Percentiles rank a stretch among this genome's conserved stretches.
These are phyloP conservation scores for Halcyon senegalensis DNA, from an alignment of 2,113 vertebrate species.

Conservation along the genomic window DNA sequence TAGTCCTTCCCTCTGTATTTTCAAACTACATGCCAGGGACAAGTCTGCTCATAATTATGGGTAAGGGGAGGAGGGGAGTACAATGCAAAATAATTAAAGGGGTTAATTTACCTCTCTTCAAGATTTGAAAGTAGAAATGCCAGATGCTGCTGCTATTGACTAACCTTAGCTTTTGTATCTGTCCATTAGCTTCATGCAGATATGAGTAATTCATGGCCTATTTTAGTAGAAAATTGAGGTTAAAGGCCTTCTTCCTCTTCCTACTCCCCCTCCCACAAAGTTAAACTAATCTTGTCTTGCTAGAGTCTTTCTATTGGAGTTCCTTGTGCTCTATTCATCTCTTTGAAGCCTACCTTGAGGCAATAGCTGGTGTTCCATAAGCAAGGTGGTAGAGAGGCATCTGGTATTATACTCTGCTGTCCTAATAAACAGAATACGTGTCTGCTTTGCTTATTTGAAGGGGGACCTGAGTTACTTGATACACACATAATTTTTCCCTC, in stretches of 20 bases:
- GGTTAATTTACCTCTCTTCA: neutral
- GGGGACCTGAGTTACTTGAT: neutral
- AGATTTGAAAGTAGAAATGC: neutral
- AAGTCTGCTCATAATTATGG: neutral
- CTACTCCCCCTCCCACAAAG: neutral
- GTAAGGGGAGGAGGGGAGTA: neutral
- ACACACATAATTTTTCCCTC: neutral
- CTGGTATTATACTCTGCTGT: neutral
- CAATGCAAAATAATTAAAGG: neutral
- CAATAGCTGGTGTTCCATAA: neutral
- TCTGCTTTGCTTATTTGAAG: neutral
- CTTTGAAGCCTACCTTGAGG: neutral
- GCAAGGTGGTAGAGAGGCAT: neutral
- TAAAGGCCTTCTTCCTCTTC: slow-evolving; percentile 23
- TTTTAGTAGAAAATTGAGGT: slow-evolving; percentile 1
- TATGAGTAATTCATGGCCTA: neutral
- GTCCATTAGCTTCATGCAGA: neutral
- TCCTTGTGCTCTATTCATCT: neutral
- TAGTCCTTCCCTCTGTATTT: neutral
- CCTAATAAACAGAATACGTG: neutral
- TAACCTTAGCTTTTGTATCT: neutral
- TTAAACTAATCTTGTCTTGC: neutral
- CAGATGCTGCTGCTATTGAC: neutral
- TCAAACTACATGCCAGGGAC: neutral
- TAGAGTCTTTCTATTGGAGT: neutral